These are phyloP conservation scores for Diarsia dahlii DNA, from an alignment of 2,888 invertebrate genomes.

Conservation along the genomic window DNA sequence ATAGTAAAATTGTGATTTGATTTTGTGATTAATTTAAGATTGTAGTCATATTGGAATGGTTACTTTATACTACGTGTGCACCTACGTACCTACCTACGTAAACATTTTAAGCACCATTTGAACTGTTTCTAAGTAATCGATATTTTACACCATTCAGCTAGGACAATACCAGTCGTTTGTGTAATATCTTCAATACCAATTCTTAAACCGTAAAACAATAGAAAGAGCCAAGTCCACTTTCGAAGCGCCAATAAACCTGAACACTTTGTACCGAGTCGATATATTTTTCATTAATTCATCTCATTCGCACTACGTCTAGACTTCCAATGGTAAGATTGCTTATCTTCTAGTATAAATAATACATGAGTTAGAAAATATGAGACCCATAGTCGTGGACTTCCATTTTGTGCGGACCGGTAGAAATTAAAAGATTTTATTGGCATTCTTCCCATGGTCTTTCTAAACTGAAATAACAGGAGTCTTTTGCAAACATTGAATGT, in stretches of 20 bases:
- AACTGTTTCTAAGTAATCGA: not conserved
- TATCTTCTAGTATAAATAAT: constrained; percentile 84
- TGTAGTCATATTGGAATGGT: not conserved
- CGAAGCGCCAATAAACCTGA: constrained; percentile 70
- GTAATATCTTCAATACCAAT: constrained; percentile 9
- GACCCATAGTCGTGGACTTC: constrained; percentile 76
- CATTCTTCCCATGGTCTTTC: constrained; percentile 80
- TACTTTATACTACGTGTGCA: too few relatives aligned
- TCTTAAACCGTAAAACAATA: constrained; percentile 42
- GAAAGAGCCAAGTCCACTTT: constrained; percentile 37
- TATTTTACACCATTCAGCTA: not conserved
- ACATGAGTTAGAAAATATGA: constrained; percentile 87
- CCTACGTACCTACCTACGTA: too few relatives aligned
- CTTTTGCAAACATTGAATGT: constrained; percentile 52
- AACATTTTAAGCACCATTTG: too few relatives aligned
- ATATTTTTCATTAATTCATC: constrained; percentile 83
- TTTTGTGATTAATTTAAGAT: not conserved
- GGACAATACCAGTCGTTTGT: not conserved
- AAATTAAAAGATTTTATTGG: constrained; percentile 88
- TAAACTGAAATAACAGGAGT: constrained; percentile 72
- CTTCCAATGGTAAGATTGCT: constrained; percentile 83
- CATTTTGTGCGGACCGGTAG: constrained; percentile 81
- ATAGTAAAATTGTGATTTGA: not conserved
- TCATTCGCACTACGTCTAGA: constrained; percentile 86
- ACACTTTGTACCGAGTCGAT: constrained; percentile 76